Evolutionary conservation across 2,113 vertebrate genomes (phyloP).

Genomic region (Turdus rufiventris): DNA sequence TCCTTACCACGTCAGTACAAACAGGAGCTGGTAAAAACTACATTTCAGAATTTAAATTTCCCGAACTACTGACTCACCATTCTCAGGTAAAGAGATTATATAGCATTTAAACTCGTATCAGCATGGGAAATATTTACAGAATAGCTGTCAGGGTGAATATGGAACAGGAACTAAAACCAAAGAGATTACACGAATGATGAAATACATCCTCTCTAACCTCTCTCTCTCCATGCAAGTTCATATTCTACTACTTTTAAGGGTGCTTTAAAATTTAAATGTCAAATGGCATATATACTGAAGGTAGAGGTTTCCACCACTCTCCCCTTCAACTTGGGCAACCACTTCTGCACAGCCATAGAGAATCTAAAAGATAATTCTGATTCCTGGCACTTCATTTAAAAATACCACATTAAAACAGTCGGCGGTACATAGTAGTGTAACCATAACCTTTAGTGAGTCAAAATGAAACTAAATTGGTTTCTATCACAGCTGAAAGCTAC

Average conservation of each 20-base stretch:
- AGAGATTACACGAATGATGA: not conserved
- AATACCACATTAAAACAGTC: accelerated
- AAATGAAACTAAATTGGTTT: not conserved
- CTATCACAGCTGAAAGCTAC: not conserved
- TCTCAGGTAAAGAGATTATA: not conserved
- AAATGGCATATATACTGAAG: not conserved
- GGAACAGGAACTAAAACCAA: conserved; percentile 25
- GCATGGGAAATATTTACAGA: not conserved
- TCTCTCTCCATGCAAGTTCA: not conserved
- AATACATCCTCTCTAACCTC: not conserved
- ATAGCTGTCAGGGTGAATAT: not conserved
- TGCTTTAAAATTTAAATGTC: not conserved
- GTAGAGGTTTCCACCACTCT: not conserved
- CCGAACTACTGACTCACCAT: not conserved
- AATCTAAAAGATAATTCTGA: not conserved
- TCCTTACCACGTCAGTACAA: not conserved
- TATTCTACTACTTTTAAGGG: not conserved
- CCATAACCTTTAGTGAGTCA: not conserved
- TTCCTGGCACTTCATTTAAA: not conserved
- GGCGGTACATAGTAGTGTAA: not conserved
- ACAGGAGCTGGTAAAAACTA: not conserved
- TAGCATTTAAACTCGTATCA: not conserved
- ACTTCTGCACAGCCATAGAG: not conserved
- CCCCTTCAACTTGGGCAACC: not conserved
- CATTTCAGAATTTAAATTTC: not conserved